phyloP scores from a whole-genome alignment of 1,140 invertebrate genomes.

The Drosophila rhopaloa region DNA sequence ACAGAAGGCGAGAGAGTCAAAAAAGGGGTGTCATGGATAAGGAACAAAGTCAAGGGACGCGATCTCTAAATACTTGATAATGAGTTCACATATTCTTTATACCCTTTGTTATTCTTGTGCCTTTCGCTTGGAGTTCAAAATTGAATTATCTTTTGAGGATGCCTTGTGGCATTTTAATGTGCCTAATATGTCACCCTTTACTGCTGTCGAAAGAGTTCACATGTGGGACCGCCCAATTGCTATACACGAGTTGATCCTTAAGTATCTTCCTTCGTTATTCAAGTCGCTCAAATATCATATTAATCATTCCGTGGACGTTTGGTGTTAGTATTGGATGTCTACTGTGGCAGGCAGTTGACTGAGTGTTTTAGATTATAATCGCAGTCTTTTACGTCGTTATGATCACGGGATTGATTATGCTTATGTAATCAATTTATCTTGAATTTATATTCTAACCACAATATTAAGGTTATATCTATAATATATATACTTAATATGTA shows the following conservation, averaged over 20 bases:
- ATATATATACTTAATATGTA: no score
- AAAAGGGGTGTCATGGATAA: slow-evolving; percentile 61
- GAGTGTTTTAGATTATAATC: slow-evolving; percentile 42
- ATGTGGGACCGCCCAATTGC: slow-evolving; percentile 60
- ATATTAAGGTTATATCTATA: no score
- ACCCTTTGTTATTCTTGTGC: slow-evolving; percentile 13
- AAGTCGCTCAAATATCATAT: slow-evolving; percentile 72
- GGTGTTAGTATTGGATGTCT: not conserved
- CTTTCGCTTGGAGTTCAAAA: slow-evolving; percentile 50
- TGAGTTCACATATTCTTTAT: slow-evolving; percentile 62
- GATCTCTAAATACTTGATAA: slow-evolving; percentile 76
- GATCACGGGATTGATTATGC: slow-evolving; percentile 39
- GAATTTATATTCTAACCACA: not conserved
- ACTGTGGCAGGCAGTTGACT: slow-evolving; percentile 68
- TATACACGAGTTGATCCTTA: slow-evolving; percentile 39
- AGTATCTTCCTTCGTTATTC: slow-evolving; percentile 53
- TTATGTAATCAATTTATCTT: not conserved
- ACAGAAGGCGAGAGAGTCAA: slow-evolving; percentile 50
- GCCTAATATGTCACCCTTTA: slow-evolving; percentile 72
- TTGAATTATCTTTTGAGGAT: slow-evolving; percentile 65
- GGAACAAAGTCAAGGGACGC: slow-evolving; percentile 61
- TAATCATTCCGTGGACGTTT: slow-evolving; percentile 59
- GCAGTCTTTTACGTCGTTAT: not conserved
- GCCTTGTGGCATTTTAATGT: slow-evolving; percentile 79
- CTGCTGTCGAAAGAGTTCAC: slow-evolving; percentile 59